phyloP scores from a whole-genome alignment of 53 echinoderm and acorn worm species.

The Holothuria leucospilota region DNA sequence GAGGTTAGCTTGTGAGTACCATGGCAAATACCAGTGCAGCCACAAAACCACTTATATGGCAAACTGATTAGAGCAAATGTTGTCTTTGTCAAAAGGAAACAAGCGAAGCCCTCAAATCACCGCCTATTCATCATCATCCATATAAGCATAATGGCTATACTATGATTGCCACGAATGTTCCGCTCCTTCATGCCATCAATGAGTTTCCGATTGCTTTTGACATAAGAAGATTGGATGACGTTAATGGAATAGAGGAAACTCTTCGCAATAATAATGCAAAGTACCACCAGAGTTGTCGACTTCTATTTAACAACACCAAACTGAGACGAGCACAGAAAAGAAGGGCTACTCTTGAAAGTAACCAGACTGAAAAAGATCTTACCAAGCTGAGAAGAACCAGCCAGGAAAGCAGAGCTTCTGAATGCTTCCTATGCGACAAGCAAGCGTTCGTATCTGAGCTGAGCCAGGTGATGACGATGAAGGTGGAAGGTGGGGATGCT shows the following conservation, averaged over 20 bases:
- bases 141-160: slow-evolving; percentile 30
- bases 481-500: slow-evolving; percentile 29
- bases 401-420: background rate
- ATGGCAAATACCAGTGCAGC: background rate
- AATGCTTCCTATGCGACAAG: slow-evolving; percentile 39
- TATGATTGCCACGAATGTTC: slow-evolving; percentile 40
- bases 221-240: slow-evolving; percentile 47
- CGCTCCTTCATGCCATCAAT: slow-evolving; percentile 12
- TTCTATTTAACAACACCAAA: slow-evolving; percentile 49
- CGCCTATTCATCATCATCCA: background rate
- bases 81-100: slow-evolving; percentile 43
- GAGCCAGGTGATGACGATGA: slow-evolving; percentile 45
- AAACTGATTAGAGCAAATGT: slow-evolving; percentile 51
- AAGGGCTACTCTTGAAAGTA: too few relatives aligned
- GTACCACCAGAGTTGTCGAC: slow-evolving; percentile 25
- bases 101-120: slow-evolving; percentile 26
- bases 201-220: slow-evolving; percentile 40
- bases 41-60: background rate
- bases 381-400: slow-evolving; percentile 4
- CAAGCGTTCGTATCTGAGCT: background rate
- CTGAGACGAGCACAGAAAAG: slow-evolving; percentile 29
- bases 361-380: background rate
- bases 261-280: slow-evolving; percentile 30
- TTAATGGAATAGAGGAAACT: slow-evolving; percentile 33
- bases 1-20: background rate